phyloP scores from a whole-genome alignment of 1,140 invertebrate genomes.

The Nixonia krombeini region DNA sequence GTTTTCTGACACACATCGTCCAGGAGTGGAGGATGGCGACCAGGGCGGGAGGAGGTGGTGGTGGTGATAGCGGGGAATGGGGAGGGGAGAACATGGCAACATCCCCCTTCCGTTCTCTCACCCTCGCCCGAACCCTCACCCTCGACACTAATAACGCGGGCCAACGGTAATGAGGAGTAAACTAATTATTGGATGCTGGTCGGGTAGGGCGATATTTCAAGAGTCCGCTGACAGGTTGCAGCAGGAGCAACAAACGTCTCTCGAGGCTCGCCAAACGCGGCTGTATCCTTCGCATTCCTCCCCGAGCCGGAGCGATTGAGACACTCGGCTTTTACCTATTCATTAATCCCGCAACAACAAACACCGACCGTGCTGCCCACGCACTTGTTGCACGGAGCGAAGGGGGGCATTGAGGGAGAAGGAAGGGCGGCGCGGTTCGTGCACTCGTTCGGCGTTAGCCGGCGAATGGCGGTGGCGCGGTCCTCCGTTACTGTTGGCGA shows the following conservation, averaged over 20 bases:
- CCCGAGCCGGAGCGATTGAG: conserved; percentile 2
- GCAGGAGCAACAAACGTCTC: conserved; percentile 59
- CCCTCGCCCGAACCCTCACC: no score
- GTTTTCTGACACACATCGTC: conserved; percentile 25
- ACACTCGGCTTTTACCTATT: conserved; percentile 1
- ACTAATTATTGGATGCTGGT: conserved; percentile 70
- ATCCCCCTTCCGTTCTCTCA: no score
- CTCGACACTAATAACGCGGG: conserved; percentile 61
- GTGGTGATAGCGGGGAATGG: no score
- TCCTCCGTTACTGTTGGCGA: no score
- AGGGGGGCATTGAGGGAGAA: no score
- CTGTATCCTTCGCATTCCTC: conserved; percentile 47
- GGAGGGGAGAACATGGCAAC: conserved; percentile 7
- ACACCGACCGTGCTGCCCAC: no score
- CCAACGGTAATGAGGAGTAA: conserved; percentile 69
- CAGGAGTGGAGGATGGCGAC: not conserved
- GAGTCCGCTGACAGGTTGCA: conserved; percentile 63
- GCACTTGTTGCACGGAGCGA: no score
- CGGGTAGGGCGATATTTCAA: conserved; percentile 67
- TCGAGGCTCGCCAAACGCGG: conserved; percentile 34
- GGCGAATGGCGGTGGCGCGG: no score
- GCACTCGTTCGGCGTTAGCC: no score
- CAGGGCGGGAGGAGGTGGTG: no score
- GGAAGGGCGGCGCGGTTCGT: no score
- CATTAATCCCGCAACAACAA: not conserved